A percentile compares a stretch with the other conserved stretches of the same genome.
Evolutionary conservation across 2,113 vertebrate genomes (phyloP).

Genomic region (Hippocampus guttulatus): DNA sequence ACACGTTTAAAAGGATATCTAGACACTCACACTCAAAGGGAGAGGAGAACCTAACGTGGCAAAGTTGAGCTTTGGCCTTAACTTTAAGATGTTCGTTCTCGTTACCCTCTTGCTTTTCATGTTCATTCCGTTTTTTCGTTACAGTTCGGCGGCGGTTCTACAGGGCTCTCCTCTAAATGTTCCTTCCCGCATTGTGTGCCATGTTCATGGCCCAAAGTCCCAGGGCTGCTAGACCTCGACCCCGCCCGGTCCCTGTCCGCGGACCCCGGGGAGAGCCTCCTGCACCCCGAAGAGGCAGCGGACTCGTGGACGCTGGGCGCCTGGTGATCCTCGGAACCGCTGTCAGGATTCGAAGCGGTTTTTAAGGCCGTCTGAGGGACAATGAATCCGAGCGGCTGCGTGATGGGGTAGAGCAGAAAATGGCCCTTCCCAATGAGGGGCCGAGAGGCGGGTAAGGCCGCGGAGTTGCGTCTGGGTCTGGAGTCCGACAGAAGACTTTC

Average conservation of each 20-base stretch:
- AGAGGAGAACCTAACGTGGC: constrained; percentile 37
- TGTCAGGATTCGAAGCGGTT: constrained; percentile 59
- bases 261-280: constrained; percentile 39
- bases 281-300: constrained; percentile 1
- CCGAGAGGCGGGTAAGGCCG: constrained; percentile 79
- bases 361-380: constrained; percentile 88
- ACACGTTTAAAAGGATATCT: constrained; percentile 70
- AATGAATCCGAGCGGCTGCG: constrained; percentile 92
- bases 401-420: constrained; percentile 92
- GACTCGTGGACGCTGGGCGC: not conserved
- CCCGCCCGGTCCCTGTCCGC: constrained; percentile 47
- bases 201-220: constrained; percentile 63
- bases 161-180: constrained; percentile 64
- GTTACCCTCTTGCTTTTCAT: constrained; percentile 2
- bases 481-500: constrained; percentile 91
- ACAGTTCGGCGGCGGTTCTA: constrained; percentile 73
- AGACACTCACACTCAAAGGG: constrained; percentile 32
- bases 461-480: constrained; percentile 82
- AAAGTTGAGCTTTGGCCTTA: constrained; percentile 68
- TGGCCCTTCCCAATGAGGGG: constrained; percentile 91
- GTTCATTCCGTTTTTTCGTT: constrained; percentile 70
- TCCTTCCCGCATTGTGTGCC: constrained; percentile 63
- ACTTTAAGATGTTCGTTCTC: constrained; percentile 57
- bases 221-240: constrained; percentile 50
- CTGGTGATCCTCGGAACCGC: constrained; percentile 48